Percentiles rank a stretch among this genome's conserved stretches.
phyloP scores from a whole-genome alignment of 2,797 vertebrate species.

The Pantherophis alleghaniensis region DNA sequence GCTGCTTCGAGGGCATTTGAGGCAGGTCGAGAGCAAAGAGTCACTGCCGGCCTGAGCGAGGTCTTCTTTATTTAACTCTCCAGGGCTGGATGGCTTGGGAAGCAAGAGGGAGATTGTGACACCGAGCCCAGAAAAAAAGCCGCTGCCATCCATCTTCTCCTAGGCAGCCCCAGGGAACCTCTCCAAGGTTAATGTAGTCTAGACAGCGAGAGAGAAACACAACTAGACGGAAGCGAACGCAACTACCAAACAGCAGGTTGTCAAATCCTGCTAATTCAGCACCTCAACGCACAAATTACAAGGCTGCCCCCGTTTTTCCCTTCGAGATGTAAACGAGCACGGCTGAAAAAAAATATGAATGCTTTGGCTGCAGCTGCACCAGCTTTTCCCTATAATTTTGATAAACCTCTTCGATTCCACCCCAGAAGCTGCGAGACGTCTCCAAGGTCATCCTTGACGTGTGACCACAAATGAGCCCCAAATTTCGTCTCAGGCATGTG shows the following conservation, averaged over 20 bases:
- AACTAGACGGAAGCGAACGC: rapidly evolving
- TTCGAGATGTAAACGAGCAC: rapidly evolving
- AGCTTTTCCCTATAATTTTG: not conserved
- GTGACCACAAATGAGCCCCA: too few species aligned
- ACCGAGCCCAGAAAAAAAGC: not conserved
- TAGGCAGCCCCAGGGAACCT: not conserved
- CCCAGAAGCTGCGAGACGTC: conserved; percentile 9
- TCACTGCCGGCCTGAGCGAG: not conserved
- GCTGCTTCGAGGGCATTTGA: not conserved
- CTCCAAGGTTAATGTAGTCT: conserved; percentile 25
- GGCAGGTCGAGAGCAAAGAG: not conserved
- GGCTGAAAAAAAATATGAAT: conserved; percentile 8
- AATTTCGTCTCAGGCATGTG: too few species aligned
- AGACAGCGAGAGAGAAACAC: not conserved
- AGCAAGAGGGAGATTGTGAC: rapidly evolving
- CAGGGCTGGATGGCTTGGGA: not conserved
- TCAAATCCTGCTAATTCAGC: not conserved
- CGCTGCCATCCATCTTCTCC: not conserved
- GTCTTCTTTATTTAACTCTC: not conserved
- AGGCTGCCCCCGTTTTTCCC: not conserved
- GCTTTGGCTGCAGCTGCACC: not conserved
- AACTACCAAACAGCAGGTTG: conserved; percentile 24
- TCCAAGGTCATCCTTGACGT: rapidly evolving
- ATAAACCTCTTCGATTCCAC: not conserved
- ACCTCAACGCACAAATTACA: conserved; percentile 17